Evolutionary conservation across 2,797 vertebrate genomes (phyloP).

Genomic region (Argyrosomus regius): DNA sequence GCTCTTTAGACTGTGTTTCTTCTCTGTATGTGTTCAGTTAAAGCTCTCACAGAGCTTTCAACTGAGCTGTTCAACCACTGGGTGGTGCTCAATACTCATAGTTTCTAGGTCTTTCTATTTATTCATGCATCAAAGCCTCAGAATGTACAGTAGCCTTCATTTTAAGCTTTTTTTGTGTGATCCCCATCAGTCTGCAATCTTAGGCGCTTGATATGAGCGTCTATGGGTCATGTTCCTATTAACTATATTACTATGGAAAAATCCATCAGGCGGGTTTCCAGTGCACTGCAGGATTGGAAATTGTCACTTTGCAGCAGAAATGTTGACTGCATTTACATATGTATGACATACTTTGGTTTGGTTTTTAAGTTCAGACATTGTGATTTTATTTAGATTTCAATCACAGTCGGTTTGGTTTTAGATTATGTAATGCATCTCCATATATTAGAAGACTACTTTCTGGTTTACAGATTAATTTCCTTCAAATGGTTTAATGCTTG

Average conservation of each 20-base stretch:
- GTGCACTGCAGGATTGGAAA: not conserved
- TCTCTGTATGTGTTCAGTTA: not conserved
- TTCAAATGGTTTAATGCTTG: slow-evolving; percentile 34
- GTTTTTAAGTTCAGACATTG: not conserved
- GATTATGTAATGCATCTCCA: not conserved
- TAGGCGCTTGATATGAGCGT: not conserved
- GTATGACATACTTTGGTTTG: not conserved
- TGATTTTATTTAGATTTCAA: slow-evolving; percentile 11
- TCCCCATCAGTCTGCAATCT: slow-evolving; percentile 18
- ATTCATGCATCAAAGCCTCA: slow-evolving; percentile 12
- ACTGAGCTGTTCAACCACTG: slow-evolving; percentile 45
- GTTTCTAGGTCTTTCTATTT: not conserved
- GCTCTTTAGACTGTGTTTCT: not conserved
- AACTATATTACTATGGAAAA: slow-evolving; percentile 4
- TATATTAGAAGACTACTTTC: not conserved
- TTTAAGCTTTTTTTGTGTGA: slow-evolving; percentile 8
- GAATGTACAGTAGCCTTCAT: slow-evolving; percentile 10
- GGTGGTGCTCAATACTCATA: slow-evolving; percentile 62
- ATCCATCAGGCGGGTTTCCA: slow-evolving; percentile 12
- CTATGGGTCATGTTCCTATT: slow-evolving; percentile 20
- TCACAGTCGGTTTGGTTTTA: not conserved
- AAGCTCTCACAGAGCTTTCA: not conserved
- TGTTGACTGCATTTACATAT: not conserved
- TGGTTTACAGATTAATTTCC: slow-evolving; percentile 32
- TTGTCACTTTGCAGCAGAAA: slow-evolving; percentile 4